Evolutionary conservation across 2,888 invertebrate species (phyloP), one percentile per base, ranked within the genome.

Genomic region (Cactoblastis cactorum): DNA sequence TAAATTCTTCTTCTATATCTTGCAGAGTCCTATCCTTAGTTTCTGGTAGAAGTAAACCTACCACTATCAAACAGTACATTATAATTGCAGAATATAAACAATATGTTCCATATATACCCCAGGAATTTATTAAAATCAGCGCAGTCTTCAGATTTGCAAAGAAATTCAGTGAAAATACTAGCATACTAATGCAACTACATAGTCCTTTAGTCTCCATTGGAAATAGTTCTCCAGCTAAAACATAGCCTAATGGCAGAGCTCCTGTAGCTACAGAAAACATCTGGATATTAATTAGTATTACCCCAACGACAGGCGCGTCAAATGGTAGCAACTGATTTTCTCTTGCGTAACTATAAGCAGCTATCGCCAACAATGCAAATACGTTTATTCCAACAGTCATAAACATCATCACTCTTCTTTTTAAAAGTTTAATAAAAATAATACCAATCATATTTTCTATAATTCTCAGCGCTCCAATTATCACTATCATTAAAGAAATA

Each of bases 1-100:
- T 69, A 38, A 80, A 74, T 51, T 75, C 73, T n/a, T 80, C 73
- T 55, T 81, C 80, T 17, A 80, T 80, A 18, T 80, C 77, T 39
- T 74, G 77, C 45, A 80, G 52, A 0, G 78, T 80, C 46, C 71
- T 71, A 46, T 77, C 80, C 19, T 80, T 80, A 0, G 81, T 81
- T 57, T 81, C 81, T 0, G 81, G 81, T 18, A 82, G 45, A 19
- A 75, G 65, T 47, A 70, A 63, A 67, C 67, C 71, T 1, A 71
- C 66, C 0, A 79, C 63, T 2, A 65, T 49, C 46, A 77, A 53
- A 32, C 79, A 78, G 43, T 77, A 78, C 0, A 62, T 59, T 0
- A 77, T 62, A 0, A 80, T 65, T 1, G 43, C 56, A 1, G 76
- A 64, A 45, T 79, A 80, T 3, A 80, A 50, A 4, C 62, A 43